phyloP scores from a whole-genome alignment of 2,888 invertebrate genomes.

The Eupithecia subumbrata region DNA sequence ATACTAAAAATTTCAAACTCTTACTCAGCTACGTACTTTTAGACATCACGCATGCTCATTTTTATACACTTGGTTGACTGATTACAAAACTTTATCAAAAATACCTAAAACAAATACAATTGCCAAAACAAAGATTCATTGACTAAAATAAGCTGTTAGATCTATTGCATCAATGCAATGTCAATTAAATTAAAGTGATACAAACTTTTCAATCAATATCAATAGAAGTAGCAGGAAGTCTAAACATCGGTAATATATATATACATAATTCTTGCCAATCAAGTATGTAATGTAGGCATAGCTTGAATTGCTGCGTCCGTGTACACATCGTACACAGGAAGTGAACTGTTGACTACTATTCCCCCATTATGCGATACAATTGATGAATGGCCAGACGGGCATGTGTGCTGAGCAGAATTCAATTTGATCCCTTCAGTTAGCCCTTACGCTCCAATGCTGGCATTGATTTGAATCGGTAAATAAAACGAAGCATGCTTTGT shows the following conservation, averaged over 20 bases:
- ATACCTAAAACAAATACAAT: no score
- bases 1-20: no score
- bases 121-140: neutral
- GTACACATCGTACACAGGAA: slow-evolving; percentile 65
- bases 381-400: slow-evolving; percentile 77
- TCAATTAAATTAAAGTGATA: slow-evolving; percentile 11
- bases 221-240: slow-evolving; percentile 45
- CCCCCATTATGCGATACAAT: slow-evolving; percentile 74
- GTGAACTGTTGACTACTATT: slow-evolving; percentile 73
- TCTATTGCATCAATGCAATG: neutral
- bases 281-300: slow-evolving; percentile 4
- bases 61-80: no score
- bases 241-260: slow-evolving; percentile 41
- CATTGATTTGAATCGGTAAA: slow-evolving; percentile 78
- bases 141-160: neutral
- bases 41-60: no score
- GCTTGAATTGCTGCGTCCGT: slow-evolving; percentile 49
- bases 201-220: slow-evolving; percentile 36
- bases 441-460: slow-evolving; percentile 69
- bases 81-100: no score
- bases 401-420: slow-evolving; percentile 76
- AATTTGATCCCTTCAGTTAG: slow-evolving; percentile 78
- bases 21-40: no score
- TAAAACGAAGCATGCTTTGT: slow-evolving; percentile 53
- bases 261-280: slow-evolving; percentile 1